Evolutionary conservation across 2,113 vertebrate species (phyloP).

Genomic region (Sander vitreus): DNA sequence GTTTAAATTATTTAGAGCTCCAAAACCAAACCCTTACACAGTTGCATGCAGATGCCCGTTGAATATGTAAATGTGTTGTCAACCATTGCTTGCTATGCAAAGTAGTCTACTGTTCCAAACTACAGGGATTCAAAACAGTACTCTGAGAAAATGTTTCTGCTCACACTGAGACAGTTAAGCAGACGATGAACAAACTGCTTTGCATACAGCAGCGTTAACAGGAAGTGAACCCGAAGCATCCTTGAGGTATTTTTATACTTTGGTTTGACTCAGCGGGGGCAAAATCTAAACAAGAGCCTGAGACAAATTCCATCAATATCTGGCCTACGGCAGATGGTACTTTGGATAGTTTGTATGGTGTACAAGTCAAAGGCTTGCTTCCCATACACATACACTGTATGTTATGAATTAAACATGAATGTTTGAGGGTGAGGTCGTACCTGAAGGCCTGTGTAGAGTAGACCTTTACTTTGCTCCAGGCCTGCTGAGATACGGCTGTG

Average conservation of each 20-base stretch:
- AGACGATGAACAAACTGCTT: background rate
- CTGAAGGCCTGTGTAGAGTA: constrained; percentile 86
- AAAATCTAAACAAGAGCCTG: background rate
- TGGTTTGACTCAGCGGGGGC: background rate
- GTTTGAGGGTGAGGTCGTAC: constrained; percentile 73
- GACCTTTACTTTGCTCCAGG: constrained; percentile 85
- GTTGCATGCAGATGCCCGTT: background rate
- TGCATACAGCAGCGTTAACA: background rate
- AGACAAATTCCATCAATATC: background rate
- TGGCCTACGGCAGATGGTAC: too few species aligned
- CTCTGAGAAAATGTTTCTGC: too few species aligned
- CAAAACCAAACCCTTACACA: background rate
- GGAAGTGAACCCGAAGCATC: background rate
- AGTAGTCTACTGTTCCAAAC: background rate
- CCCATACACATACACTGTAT: too few species aligned
- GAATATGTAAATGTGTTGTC: too few species aligned
- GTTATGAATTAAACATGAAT: background rate
- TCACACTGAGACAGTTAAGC: background rate
- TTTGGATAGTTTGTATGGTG: too few species aligned
- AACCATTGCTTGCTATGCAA: background rate
- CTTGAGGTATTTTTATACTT: background rate
- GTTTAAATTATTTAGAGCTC: background rate
- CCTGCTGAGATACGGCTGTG: constrained; percentile 83
- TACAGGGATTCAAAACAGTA: too few species aligned
- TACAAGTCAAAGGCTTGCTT: too few species aligned